Evolutionary conservation across 92 coral and sea anemone species (phyloP).

Genomic region (Phenganax marumi): DNA sequence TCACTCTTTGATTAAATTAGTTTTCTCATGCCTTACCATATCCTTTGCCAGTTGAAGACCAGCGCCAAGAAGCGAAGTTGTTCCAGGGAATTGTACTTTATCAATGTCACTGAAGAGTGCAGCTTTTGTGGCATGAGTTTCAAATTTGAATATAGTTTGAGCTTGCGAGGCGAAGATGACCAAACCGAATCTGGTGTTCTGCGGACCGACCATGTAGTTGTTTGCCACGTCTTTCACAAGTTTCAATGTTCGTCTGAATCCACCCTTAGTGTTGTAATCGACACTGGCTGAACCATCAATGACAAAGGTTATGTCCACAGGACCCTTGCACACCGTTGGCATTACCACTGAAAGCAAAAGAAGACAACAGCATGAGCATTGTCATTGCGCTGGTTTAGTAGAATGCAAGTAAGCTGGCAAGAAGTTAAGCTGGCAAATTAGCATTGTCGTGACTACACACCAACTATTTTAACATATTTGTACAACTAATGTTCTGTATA

Average conservation of each 20-base stretch:
- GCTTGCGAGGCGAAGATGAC: conserved; percentile 37
- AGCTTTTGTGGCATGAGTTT: conserved; percentile 31
- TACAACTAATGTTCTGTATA: too few species aligned
- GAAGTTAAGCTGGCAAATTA: too few species aligned
- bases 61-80: conserved; percentile 36
- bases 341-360: conserved; percentile 21
- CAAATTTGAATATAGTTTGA: conserved; percentile 33
- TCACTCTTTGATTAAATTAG: background rate
- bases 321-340: conserved; percentile 35
- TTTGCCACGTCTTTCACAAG: conserved; percentile 35
- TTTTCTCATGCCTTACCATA: background rate
- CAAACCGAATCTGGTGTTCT: conserved; percentile 34
- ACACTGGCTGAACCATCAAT: conserved; percentile 42
- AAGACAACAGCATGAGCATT: background rate
- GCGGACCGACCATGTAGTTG: conserved; percentile 30
- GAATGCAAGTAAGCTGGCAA: background rate
- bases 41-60: conserved; percentile 35
- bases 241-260: conserved; percentile 28
- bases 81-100: conserved; percentile 38
- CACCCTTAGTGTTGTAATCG: conserved; percentile 39
- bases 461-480: too few species aligned
- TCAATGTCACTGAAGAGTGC: conserved; percentile 19
- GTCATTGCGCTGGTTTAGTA: background rate
- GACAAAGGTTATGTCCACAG: conserved; percentile 31
- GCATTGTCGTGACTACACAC: too few species aligned